phyloP scores from a whole-genome alignment of 2,888 invertebrate genomes.

The Pammene fasciana region DNA sequence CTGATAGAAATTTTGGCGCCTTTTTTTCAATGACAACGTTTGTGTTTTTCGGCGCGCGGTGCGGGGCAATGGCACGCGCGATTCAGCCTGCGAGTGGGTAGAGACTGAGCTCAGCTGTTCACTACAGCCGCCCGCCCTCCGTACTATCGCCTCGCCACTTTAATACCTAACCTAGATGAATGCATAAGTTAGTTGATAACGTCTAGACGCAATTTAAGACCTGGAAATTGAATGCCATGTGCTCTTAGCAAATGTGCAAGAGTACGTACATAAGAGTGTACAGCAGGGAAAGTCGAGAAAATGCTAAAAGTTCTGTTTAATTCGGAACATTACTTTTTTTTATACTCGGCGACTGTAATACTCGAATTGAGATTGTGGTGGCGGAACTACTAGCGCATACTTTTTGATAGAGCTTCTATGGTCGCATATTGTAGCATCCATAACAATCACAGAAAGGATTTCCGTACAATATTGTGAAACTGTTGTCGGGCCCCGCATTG shows the following conservation, averaged over 20 bases:
- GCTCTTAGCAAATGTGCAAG: conserved; percentile 26
- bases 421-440: too few relatives aligned
- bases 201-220: conserved; percentile 41
- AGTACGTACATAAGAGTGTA: background rate
- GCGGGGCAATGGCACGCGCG: conserved; percentile 36
- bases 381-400: too few relatives aligned
- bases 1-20: conserved; percentile 34
- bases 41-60: conserved; percentile 31
- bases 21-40: conserved; percentile 32
- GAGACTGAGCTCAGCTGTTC: conserved; percentile 42
- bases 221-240: conserved; percentile 37
- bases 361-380: too few relatives aligned
- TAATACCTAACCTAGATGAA: conserved; percentile 29
- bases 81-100: conserved; percentile 29
- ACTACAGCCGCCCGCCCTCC: conserved; percentile 41
- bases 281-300: too few relatives aligned
- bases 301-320: too few relatives aligned
- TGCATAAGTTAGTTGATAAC: conserved; percentile 37
- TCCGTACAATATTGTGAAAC: too few relatives aligned
- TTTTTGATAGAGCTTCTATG: too few relatives aligned
- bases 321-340: too few relatives aligned
- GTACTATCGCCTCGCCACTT: conserved; percentile 36
- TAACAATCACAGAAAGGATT: too few relatives aligned
- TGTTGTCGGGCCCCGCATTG: too few relatives aligned
- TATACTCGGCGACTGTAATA: too few relatives aligned